phyloP scores from a whole-genome alignment of 37 sponge, comb jelly and placozoan genomes.

The Halisarca cf. caerulea region DNA sequence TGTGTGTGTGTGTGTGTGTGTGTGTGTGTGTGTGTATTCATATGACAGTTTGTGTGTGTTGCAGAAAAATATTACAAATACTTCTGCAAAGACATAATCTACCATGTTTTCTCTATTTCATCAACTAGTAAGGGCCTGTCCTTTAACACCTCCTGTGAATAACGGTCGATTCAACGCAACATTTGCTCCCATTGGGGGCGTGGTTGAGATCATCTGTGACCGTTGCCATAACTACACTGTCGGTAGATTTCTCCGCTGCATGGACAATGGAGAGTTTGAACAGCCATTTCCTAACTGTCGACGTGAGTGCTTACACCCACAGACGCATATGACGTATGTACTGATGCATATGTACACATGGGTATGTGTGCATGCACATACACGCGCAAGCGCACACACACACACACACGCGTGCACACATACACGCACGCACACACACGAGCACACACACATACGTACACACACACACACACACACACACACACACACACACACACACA shows the following conservation, averaged over 20 bases:
- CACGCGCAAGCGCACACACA: too few relatives aligned
- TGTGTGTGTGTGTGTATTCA: too few relatives aligned
- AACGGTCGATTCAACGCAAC: conserved; percentile 16
- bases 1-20: too few relatives aligned
- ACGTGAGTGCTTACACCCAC: neutral
- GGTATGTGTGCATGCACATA: too few relatives aligned
- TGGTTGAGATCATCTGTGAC: conserved; percentile 8
- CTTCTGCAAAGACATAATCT: too few relatives aligned
- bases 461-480: conserved; percentile 11
- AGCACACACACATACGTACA: neutral
- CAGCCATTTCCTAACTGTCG: conserved; percentile 1
- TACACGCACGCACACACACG: too few relatives aligned
- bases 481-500: neutral
- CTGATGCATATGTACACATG: too few relatives aligned
- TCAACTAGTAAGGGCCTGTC: conserved; percentile 9
- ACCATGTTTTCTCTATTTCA: too few relatives aligned
- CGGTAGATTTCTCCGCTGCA: neutral
- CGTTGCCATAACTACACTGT: neutral
- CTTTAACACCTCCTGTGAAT: neutral
- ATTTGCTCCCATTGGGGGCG: neutral
- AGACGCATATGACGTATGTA: too few relatives aligned
- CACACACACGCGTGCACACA: too few relatives aligned
- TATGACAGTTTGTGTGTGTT: too few relatives aligned
- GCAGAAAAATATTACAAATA: too few relatives aligned
- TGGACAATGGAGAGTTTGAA: neutral